Evolutionary conservation across 1,140 invertebrate genomes (phyloP).

Genomic region (Aricia agestis): DNA sequence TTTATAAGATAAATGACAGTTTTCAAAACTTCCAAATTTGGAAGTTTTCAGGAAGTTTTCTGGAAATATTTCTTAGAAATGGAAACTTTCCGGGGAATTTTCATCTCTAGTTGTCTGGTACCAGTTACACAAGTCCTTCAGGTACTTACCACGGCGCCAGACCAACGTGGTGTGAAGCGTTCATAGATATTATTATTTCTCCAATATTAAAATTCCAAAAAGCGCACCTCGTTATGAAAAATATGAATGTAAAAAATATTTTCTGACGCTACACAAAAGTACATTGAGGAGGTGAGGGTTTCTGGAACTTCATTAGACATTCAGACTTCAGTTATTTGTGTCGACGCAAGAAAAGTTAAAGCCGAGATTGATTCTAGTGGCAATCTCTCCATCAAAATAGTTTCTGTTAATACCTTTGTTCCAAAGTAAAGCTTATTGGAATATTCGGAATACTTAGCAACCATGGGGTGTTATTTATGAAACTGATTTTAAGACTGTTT

Average conservation of each 20-base stretch:
- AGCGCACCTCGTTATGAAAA: background rate
- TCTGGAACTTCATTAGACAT: constrained; percentile 58
- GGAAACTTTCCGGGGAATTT: too few relatives aligned
- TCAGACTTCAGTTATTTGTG: constrained; percentile 53
- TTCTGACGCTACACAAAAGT: constrained; percentile 21
- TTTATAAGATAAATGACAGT: too few relatives aligned
- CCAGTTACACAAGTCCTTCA: too few relatives aligned
- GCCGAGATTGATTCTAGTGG: constrained; percentile 48
- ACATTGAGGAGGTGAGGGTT: constrained; percentile 31
- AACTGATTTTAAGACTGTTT: too few relatives aligned
- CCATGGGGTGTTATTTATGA: background rate
- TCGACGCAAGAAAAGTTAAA: constrained; percentile 40
- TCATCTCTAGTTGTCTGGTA: too few relatives aligned
- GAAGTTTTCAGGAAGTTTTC: too few relatives aligned
- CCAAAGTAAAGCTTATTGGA: background rate
- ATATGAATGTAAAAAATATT: background rate
- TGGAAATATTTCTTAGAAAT: too few relatives aligned
- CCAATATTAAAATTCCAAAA: background rate
- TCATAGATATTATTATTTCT: too few relatives aligned
- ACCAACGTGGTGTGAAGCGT: too few relatives aligned
- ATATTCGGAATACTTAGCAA: background rate
- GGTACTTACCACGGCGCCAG: too few relatives aligned
- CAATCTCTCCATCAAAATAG: constrained; percentile 43
- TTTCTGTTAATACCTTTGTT: constrained; percentile 18
- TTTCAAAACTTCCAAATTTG: too few relatives aligned